These are phyloP conservation scores for Alaudala cheleensis DNA, from an alignment of 2,113 vertebrate species.

Conservation along the genomic window DNA sequence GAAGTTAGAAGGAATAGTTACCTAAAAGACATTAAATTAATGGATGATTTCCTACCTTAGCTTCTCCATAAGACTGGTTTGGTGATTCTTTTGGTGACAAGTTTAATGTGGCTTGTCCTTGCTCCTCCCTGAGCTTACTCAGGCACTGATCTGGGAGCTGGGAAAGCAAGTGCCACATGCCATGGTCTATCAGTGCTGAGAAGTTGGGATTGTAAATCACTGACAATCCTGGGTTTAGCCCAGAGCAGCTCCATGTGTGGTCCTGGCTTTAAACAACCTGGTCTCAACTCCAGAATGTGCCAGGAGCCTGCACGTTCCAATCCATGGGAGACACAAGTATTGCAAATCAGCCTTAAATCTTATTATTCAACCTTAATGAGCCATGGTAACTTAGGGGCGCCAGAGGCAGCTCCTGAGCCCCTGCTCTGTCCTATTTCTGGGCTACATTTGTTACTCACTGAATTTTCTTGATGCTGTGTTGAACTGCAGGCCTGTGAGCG, in stretches of 20 bases:
- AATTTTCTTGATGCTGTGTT: neutral
- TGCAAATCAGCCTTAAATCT: neutral
- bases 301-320: neutral
- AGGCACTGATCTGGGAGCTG: accelerated
- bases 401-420: neutral
- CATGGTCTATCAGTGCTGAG: neutral
- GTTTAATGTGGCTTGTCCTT: neutral
- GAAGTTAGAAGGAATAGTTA: neutral
- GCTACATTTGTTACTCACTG: neutral
- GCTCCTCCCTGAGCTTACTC: neutral
- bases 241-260: accelerated
- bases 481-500: slow-evolving; percentile 82
- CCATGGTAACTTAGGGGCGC: neutral
- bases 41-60: neutral
- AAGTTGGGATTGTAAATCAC: neutral
- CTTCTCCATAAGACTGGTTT: neutral
- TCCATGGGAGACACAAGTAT: neutral
- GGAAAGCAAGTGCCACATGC: accelerated
- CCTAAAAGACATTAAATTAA: neutral
- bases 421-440: neutral
- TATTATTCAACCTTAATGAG: neutral
- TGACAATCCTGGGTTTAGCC: neutral
- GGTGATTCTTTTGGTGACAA: neutral
- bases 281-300: neutral
- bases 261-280: neutral